Evolutionary conservation across 2,113 vertebrate genomes (phyloP), one percentile per base, ranked within the genome.

Genomic region (Athene noctua): DNA sequence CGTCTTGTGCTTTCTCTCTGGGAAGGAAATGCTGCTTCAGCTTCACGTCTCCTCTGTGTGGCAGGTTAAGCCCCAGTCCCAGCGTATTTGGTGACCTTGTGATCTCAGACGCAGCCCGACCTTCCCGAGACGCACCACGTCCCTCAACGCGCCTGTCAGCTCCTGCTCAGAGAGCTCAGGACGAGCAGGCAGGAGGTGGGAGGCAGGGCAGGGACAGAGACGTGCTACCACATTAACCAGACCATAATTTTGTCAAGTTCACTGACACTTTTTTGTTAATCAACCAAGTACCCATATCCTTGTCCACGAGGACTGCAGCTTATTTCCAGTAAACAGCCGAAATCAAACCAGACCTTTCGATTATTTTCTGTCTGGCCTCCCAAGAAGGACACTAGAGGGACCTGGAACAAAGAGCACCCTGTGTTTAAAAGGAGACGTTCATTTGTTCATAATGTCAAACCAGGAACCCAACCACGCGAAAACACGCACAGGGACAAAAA

Each of bases 321-420:
- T 27, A 61, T 57, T 90, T 77, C 16, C 62, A 77, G 55, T 5
- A 49, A 91, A 62, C 47, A 75, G 75, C 63, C 40, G 80, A 74
- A 94, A 92, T 17, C 42, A n/a, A 83, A 93, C 4, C 84, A 70
- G 55, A 46, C 30, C 62, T 81, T 34, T 5, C 80, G 80, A 21
- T 67, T 38, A 2, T 10, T 8, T 42, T 58, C 75, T 15, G 15
- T 34, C 5, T 88, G 94, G 88, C 92, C 88, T 84, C 88, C 11
- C 14, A 21, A n/a, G 29, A 55, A 77, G 85, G 90, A 77, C 67
- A 36, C 81, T 70, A 3, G 0, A 80, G 92, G 73, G 55, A 80
- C 71, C 22, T 32, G 79, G 86, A 68, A 83, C 61, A 93, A 79
- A 84, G 94, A 78, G 79, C 86, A 83, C 77, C 88, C 82, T 71